Conservation (phyloP, 2,888 invertebrate genomes). For the Pandemis corylana region DNA sequence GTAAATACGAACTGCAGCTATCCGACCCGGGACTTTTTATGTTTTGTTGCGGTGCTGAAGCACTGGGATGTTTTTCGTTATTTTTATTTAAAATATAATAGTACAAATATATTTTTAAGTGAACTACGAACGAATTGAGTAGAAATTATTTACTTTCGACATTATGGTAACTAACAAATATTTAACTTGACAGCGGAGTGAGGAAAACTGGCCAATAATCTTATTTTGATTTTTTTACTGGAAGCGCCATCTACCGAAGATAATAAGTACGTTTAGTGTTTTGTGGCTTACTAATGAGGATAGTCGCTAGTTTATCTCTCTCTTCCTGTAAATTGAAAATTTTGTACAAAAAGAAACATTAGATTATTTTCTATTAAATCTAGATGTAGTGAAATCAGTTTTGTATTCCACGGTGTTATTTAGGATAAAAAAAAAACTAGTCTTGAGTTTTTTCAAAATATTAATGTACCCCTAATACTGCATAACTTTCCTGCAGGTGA, state of each 20-base stretch:
- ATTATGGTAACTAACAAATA: slow-evolving; percentile 35
- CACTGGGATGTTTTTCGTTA: slow-evolving; percentile 54
- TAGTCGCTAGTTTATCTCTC: background rate
- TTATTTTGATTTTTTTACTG: background rate
- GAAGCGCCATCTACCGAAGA: background rate
- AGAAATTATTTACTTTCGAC: slow-evolving; percentile 36
- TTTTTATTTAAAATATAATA: slow-evolving; percentile 73
- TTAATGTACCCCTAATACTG: slow-evolving; percentile 51
- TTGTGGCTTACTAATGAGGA: background rate
- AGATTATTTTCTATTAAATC: slow-evolving; percentile 74
- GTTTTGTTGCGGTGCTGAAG: slow-evolving; percentile 50
- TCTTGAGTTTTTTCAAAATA: slow-evolving; percentile 64
- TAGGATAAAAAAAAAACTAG: slow-evolving; percentile 68
- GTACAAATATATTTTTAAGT: slow-evolving; percentile 81
- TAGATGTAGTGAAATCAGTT: slow-evolving; percentile 68
- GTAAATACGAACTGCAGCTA: slow-evolving; percentile 63
- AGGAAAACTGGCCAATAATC: background rate
- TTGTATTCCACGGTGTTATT: slow-evolving; percentile 70
- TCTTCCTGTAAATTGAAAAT: slow-evolving; percentile 45
- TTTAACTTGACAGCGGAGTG: slow-evolving; percentile 19
- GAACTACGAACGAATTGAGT: slow-evolving; percentile 49
- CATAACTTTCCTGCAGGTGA: slow-evolving; percentile 64
- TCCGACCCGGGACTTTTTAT: slow-evolving; percentile 58
- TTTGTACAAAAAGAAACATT: slow-evolving; percentile 76
- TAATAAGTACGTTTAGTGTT: background rate